phyloP scores from a whole-genome alignment of 2,797 vertebrate species.

The Hephaestus fuliginosus region DNA sequence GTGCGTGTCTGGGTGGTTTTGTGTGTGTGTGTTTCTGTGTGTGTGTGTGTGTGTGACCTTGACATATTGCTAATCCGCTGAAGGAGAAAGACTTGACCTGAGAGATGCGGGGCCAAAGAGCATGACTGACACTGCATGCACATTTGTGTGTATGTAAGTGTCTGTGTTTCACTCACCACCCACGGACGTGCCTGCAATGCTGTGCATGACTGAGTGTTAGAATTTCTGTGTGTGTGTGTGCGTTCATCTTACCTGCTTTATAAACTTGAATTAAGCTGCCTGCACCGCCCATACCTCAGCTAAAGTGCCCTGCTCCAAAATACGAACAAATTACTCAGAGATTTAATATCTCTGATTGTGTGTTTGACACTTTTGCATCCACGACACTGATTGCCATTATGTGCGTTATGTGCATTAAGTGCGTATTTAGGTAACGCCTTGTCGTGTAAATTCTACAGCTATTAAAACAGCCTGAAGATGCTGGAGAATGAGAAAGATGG shows the following conservation, averaged over 20 bases:
- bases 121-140: slow-evolving; percentile 58
- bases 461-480: slow-evolving; percentile 60
- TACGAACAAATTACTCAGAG: slow-evolving; percentile 63
- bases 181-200: slow-evolving; percentile 34
- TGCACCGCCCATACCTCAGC: slow-evolving; percentile 48
- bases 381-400: slow-evolving; percentile 62
- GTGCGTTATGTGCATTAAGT: too few relatives aligned
- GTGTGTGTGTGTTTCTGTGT: neutral
- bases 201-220: slow-evolving; percentile 30
- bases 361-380: slow-evolving; percentile 59
- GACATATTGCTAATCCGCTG: slow-evolving; percentile 68
- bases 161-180: slow-evolving; percentile 25
- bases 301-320: slow-evolving; percentile 54
- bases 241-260: slow-evolving; percentile 48
- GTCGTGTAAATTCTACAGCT: slow-evolving; percentile 54
- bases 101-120: slow-evolving; percentile 65
- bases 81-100: slow-evolving; percentile 76
- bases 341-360: slow-evolving; percentile 64
- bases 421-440: slow-evolving; percentile 55
- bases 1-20: slow-evolving; percentile 32
- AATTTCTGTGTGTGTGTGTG: slow-evolving; percentile 42
- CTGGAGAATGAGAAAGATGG: slow-evolving; percentile 10
- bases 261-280: slow-evolving; percentile 55
- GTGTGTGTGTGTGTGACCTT: slow-evolving; percentile 61
- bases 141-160: slow-evolving; percentile 54